Evolutionary conservation across 2,888 invertebrate species (phyloP).

Genomic region (Meandrusa payeni): DNA sequence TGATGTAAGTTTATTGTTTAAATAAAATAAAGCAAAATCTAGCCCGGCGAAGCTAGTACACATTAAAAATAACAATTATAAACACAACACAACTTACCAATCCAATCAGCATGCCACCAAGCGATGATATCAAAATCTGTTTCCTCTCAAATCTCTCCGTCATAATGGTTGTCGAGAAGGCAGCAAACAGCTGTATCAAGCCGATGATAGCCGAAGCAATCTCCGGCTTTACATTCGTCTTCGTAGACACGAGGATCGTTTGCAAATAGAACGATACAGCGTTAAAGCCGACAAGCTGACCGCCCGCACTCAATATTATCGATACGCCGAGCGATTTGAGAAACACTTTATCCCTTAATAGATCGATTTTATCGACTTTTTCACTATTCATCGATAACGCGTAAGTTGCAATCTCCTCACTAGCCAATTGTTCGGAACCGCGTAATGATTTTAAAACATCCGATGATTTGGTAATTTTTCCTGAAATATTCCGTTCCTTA

Average conservation of each 20-base stretch:
- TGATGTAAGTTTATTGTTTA: no score
- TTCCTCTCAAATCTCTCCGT: constrained; percentile 46
- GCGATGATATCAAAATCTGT: constrained; percentile 34
- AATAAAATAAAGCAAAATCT: no score
- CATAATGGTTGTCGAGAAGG: constrained; percentile 41
- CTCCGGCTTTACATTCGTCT: constrained; percentile 44
- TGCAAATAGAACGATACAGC: constrained; percentile 49
- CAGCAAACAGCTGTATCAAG: constrained; percentile 47
- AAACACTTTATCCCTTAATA: constrained; percentile 34
- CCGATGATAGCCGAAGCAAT: constrained; percentile 48
- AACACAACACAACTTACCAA: constrained; percentile 40
- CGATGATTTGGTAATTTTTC: constrained; percentile 41
- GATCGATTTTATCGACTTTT: constrained; percentile 23
- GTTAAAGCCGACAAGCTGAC: constrained; percentile 45
- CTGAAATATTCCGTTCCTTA: constrained; percentile 39
- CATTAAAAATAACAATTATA: no score
- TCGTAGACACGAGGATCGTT: constrained; percentile 47
- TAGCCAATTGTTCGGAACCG: constrained; percentile 42
- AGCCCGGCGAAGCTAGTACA: no score
- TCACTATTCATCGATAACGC: constrained; percentile 26
- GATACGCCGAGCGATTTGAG: constrained; percentile 34
- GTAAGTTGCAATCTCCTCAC: constrained; percentile 49
- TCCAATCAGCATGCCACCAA: constrained; percentile 36
- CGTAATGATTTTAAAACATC: constrained; percentile 44
- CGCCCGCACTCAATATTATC: constrained; percentile 29